Conservation (phyloP, 2,797 vertebrate genomes). For the Leucoraja ocellata region DNA sequence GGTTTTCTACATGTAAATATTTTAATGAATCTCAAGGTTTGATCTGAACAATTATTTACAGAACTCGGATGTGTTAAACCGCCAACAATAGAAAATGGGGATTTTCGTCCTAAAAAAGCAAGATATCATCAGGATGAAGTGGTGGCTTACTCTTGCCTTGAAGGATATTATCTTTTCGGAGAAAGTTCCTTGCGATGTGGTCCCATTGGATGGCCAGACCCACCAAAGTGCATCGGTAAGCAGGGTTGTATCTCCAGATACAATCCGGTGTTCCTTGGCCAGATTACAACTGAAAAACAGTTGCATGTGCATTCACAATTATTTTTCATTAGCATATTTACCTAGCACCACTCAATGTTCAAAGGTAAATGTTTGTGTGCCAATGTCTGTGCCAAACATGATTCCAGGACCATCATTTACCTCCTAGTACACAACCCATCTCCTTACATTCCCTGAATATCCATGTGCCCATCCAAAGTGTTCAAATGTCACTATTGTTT, state of each 20-base stretch:
- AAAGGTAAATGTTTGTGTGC: too few species aligned
- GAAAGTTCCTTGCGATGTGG: accelerated
- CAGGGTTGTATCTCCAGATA: neutral
- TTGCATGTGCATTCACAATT: too few species aligned
- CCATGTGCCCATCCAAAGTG: too few species aligned
- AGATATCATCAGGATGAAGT: accelerated
- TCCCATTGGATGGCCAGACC: neutral
- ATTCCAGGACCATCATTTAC: too few species aligned
- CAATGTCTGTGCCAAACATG: too few species aligned
- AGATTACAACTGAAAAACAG: too few species aligned
- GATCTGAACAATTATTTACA: neutral
- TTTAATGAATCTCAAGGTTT: neutral
- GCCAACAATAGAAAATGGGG: neutral
- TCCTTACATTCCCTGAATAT: too few species aligned
- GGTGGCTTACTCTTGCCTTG: neutral
- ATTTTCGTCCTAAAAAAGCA: neutral
- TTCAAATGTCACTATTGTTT: too few species aligned
- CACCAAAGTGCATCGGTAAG: conserved; percentile 10
- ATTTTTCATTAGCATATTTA: too few species aligned
- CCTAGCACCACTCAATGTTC: too few species aligned
- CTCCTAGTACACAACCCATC: too few species aligned
- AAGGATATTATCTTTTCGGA: neutral
- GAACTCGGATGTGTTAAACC: neutral
- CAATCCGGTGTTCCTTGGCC: too few species aligned
- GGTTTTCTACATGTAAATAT: neutral